Evolutionary conservation across 2,113 vertebrate genomes (phyloP).

Genomic region (Lathamus discolor): DNA sequence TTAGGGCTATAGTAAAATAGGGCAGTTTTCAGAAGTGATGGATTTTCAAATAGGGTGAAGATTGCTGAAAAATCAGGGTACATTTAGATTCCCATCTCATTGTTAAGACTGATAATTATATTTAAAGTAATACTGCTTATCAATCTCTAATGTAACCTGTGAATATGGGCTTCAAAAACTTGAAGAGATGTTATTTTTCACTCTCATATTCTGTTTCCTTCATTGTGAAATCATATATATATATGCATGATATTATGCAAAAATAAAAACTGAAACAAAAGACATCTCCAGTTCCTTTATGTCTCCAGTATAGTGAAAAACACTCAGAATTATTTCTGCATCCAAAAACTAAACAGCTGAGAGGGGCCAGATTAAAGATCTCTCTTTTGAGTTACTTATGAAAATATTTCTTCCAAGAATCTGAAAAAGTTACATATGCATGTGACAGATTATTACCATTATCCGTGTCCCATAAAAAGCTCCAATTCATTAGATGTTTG

Average conservation of each 20-base stretch:
- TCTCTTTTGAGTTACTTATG: not conserved
- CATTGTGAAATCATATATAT: not conserved
- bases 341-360: not conserved
- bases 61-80: not conserved
- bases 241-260: not conserved
- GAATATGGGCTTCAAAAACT: not conserved
- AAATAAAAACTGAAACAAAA: not conserved
- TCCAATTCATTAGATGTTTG: not conserved
- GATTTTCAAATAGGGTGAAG: not conserved
- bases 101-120: not conserved
- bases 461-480: not conserved
- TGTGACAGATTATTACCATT: not conserved
- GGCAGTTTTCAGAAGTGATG: not conserved
- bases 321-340: not conserved
- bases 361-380: not conserved
- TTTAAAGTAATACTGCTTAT: not conserved
- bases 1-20: not conserved
- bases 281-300: accelerated
- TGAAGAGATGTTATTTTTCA: not conserved
- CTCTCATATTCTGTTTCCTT: not conserved
- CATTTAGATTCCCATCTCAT: not conserved
- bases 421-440: not conserved
- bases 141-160: not conserved
- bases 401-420: not conserved
- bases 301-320: not conserved